These are phyloP conservation scores for Leptobrachium ailaonicum DNA, from an alignment of 2,113 vertebrate species.

Conservation along the genomic window DNA sequence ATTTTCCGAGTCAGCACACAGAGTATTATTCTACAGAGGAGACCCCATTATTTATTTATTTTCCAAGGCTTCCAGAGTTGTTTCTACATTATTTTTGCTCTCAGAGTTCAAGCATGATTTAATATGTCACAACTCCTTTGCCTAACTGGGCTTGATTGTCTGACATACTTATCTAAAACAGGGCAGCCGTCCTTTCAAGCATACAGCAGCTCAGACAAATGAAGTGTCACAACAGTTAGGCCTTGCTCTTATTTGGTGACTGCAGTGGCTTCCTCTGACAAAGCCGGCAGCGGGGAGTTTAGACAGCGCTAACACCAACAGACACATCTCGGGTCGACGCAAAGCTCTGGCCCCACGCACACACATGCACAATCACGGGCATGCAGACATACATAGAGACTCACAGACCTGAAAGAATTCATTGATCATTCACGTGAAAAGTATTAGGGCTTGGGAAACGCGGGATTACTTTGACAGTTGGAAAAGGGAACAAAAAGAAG, in stretches of 20 bases:
- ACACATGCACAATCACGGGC: slow-evolving; percentile 13
- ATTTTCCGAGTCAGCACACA: slow-evolving; percentile 1
- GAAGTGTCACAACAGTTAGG: slow-evolving; percentile 59
- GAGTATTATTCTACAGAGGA: neutral
- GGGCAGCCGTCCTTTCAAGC: slow-evolving; percentile 59
- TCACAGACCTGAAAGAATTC: slow-evolving; percentile 10
- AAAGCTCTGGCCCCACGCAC: neutral
- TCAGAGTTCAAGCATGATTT: slow-evolving; percentile 75
- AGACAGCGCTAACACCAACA: slow-evolving; percentile 4
- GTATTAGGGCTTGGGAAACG: slow-evolving; percentile 13
- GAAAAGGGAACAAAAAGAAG: neutral
- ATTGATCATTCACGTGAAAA: slow-evolving; percentile 44
- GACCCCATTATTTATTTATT: slow-evolving; percentile 67
- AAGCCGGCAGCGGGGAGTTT: slow-evolving; percentile 33
- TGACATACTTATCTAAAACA: slow-evolving; percentile 66
- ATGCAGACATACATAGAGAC: slow-evolving; percentile 1
- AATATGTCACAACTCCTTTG: slow-evolving; percentile 75
- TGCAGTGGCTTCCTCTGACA: slow-evolving; percentile 56
- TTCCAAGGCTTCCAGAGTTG: slow-evolving; percentile 51
- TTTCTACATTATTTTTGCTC: slow-evolving; percentile 66
- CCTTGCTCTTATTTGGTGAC: slow-evolving; percentile 59
- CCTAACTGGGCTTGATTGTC: slow-evolving; percentile 68
- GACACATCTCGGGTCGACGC: slow-evolving; percentile 13
- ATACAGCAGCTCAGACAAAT: slow-evolving; percentile 59
- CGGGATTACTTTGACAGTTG: slow-evolving; percentile 3